phyloP scores from a whole-genome alignment of 2,888 invertebrate species.

The Napeogenes sylphis region DNA sequence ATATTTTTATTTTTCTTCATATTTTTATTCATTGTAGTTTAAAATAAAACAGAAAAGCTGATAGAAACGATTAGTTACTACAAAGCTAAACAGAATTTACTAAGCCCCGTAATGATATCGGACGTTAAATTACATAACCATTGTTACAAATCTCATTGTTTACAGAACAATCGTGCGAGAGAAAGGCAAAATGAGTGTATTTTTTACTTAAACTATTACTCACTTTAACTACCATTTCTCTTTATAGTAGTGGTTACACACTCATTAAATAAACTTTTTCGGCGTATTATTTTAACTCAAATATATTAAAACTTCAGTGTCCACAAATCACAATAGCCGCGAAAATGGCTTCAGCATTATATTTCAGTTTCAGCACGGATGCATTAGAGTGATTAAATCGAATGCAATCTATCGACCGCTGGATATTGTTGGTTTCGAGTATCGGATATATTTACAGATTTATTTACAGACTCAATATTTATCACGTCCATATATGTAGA shows the following conservation, averaged over 20 bases:
- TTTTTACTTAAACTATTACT: not conserved
- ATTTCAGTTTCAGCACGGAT: constrained; percentile 19
- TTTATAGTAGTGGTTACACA: not conserved
- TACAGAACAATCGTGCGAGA: constrained; percentile 3
- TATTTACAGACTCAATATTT: not conserved
- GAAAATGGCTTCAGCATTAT: constrained; percentile 1
- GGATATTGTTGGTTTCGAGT: constrained; percentile 4
- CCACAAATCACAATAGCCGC: constrained; percentile 1
- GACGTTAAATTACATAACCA: constrained; percentile 4
- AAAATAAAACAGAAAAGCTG: no score
- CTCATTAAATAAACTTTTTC: not conserved
- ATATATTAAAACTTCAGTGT: not conserved
- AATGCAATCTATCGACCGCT: constrained; percentile 15
- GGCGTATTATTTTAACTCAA: no score
- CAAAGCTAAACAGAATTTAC: not conserved
- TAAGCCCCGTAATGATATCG: not conserved
- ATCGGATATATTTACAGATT: not conserved
- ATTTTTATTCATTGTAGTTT: no score
- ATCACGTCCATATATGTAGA: not conserved
- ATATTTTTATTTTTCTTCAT: no score
- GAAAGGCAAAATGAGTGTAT: not conserved
- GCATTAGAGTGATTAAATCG: constrained; percentile 28
- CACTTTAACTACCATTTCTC: constrained; percentile 1
- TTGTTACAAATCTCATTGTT: constrained; percentile 6
- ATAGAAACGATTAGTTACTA: not conserved